These are phyloP conservation scores for Molanna angustata DNA, from an alignment of 2,888 invertebrate species.

Conservation along the genomic window DNA sequence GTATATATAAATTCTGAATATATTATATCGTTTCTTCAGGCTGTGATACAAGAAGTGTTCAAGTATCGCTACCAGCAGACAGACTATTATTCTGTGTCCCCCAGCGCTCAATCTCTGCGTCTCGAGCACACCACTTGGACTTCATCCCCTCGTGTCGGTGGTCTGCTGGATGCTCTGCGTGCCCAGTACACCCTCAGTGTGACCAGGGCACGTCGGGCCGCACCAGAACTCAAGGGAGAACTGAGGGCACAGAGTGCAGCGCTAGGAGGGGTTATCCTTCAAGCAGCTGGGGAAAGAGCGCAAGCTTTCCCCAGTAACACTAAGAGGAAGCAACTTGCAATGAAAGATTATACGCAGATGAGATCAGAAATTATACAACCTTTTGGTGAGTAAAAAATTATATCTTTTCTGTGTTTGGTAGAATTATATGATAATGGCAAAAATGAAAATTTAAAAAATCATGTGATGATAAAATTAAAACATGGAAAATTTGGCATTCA, in stretches of 20 bases:
- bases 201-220: slow-evolving; percentile 18
- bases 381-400: slow-evolving; percentile 56
- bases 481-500: too few species aligned
- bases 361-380: slow-evolving; percentile 64
- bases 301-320: slow-evolving; percentile 41
- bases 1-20: too few species aligned
- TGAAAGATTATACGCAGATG: slow-evolving; percentile 61
- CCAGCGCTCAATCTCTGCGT: slow-evolving; percentile 10
- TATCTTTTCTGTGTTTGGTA: too few species aligned
- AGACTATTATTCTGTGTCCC: slow-evolving; percentile 48
- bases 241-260: slow-evolving; percentile 23
- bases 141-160: slow-evolving; percentile 56
- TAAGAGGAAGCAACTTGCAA: slow-evolving; percentile 40
- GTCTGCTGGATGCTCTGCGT: slow-evolving; percentile 49
- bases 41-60: slow-evolving; percentile 64
- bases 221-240: slow-evolving; percentile 17
- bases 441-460: too few species aligned
- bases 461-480: too few species aligned
- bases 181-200: slow-evolving; percentile 39
- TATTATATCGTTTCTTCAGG: slow-evolving; percentile 40
- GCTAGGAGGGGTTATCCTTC: slow-evolving; percentile 24
- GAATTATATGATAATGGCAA: too few species aligned
- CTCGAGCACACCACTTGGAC: slow-evolving; percentile 77
- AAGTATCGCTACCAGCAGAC: slow-evolving; percentile 60
- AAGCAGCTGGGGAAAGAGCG: slow-evolving; percentile 24